These are phyloP conservation scores for Ostrea denselamellosa DNA, from an alignment of 1,140 invertebrate species.

Conservation along the genomic window DNA sequence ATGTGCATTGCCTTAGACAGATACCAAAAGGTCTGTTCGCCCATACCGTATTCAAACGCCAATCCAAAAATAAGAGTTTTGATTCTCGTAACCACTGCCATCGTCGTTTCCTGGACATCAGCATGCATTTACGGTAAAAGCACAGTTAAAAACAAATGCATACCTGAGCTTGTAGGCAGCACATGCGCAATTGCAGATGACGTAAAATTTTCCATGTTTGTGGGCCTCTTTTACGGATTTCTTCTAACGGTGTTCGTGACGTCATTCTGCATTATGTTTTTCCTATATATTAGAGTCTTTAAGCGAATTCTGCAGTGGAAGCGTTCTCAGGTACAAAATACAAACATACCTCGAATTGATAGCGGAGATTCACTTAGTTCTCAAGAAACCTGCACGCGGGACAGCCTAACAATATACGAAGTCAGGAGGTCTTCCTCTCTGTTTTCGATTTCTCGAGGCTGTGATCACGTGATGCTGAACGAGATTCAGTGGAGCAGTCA, in stretches of 20 bases:
- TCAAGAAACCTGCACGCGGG: not conserved
- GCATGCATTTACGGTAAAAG: conserved; percentile 36
- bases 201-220: conserved; percentile 10
- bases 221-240: conserved; percentile 10
- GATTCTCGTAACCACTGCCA: not conserved
- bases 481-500: not conserved
- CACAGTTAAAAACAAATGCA: not conserved
- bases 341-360: no score
- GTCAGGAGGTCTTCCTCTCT: not conserved
- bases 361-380: not conserved
- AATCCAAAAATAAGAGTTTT: not conserved
- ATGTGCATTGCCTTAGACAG: conserved; percentile 44
- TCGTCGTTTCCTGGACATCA: conserved; percentile 22
- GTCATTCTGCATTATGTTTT: not conserved
- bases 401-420: not conserved
- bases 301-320: not conserved
- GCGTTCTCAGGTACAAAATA: not conserved
- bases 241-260: not conserved
- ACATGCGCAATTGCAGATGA: conserved; percentile 38
- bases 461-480: not conserved
- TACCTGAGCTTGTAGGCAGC: not conserved
- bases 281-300: not conserved
- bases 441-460: not conserved
- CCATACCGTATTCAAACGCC: not conserved
- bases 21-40: conserved; percentile 41